A percentile compares a stretch with the other conserved stretches of the same genome.
These are phyloP conservation scores for Nyctibius bracteatus DNA, from an alignment of 2,113 vertebrate species.

Conservation along the genomic window DNA sequence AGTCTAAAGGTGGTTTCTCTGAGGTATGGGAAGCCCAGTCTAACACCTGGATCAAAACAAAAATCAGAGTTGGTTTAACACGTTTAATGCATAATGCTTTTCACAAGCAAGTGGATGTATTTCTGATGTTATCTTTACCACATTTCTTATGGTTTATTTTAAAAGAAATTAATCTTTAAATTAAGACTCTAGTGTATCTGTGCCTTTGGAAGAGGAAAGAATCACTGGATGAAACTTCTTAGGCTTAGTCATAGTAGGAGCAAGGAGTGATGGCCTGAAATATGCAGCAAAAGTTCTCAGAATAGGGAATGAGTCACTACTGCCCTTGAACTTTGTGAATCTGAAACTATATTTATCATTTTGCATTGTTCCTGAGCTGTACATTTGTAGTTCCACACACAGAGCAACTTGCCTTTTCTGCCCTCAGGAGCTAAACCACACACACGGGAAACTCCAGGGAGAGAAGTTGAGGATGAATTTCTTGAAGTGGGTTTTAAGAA, in stretches of 20 bases:
- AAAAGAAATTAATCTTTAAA: background rate
- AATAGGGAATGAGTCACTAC: conserved; percentile 39
- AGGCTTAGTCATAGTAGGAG: conserved; percentile 24
- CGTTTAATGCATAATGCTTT: background rate
- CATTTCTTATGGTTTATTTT: background rate
- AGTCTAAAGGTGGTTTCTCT: background rate
- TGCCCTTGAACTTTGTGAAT: conserved; percentile 38
- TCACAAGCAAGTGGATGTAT: background rate
- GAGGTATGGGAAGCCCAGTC: background rate
- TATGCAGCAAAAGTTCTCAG: conserved; percentile 30
- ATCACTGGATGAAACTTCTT: background rate
- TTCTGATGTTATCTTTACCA: background rate
- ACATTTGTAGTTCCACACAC: background rate
- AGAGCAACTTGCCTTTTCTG: background rate
- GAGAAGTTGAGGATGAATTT: background rate
- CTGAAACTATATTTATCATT: conserved; percentile 48
- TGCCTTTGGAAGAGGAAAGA: background rate
- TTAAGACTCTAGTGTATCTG: background rate
- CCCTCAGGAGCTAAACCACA: background rate
- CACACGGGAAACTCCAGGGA: background rate
- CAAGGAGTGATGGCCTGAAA: conserved; percentile 17
- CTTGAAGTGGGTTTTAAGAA: background rate
- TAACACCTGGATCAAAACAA: background rate
- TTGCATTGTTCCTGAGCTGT: conserved; percentile 21
- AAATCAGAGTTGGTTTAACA: background rate